These are phyloP conservation scores for Copidosoma aretas DNA, from an alignment of 2,888 invertebrate genomes.

Conservation along the genomic window DNA sequence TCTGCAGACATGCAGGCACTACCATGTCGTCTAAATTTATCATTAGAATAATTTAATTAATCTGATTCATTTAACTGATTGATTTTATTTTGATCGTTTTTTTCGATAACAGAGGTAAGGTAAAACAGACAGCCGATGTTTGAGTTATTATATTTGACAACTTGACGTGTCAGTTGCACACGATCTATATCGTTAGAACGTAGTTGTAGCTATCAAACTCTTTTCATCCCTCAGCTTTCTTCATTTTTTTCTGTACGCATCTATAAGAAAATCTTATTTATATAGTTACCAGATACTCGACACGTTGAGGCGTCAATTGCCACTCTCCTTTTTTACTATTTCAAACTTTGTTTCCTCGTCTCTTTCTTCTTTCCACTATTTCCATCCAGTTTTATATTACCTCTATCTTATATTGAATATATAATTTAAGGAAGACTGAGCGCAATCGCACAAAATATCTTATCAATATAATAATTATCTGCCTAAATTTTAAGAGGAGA, in stretches of 20 bases:
- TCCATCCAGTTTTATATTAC: conserved; percentile 26
- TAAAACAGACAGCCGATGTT: too few relatives aligned
- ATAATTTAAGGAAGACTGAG: conserved; percentile 29
- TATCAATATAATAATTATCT: conserved; percentile 37
- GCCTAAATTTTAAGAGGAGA: too few relatives aligned
- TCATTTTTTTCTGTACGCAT: too few relatives aligned
- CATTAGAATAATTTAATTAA: too few relatives aligned
- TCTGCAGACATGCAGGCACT: too few relatives aligned
- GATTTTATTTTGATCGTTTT: too few relatives aligned
- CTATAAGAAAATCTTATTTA: too few relatives aligned
- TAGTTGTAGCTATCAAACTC: background rate
- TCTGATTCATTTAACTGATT: too few relatives aligned
- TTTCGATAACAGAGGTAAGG: too few relatives aligned
- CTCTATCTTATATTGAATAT: background rate
- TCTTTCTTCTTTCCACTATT: conserved; percentile 27
- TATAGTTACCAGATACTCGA: too few relatives aligned
- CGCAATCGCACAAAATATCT: conserved; percentile 37
- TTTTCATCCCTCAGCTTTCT: background rate
- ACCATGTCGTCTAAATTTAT: too few relatives aligned
- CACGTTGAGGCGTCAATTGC: too few relatives aligned
- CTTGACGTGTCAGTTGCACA: conserved; percentile 38
- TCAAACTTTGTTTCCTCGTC: conserved; percentile 2
- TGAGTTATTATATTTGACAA: conserved; percentile 39
- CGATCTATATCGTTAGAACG: conserved; percentile 37
- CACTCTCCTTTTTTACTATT: background rate